Base-by-base conservation (phyloP, 2,797 vertebrate genomes). In the Ctenopoma multispine region DNA sequence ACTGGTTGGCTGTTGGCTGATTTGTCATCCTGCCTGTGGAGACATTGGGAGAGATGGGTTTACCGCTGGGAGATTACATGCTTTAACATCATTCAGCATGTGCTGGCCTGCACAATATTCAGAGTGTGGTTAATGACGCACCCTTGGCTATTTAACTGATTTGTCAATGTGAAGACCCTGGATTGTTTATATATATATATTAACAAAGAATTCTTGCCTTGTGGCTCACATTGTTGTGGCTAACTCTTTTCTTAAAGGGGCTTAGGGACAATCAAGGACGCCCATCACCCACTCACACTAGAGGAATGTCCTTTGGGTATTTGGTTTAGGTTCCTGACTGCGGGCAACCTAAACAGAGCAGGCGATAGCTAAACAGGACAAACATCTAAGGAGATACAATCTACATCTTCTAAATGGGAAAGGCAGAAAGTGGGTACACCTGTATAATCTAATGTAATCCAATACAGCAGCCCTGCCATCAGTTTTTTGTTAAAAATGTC, bases 11-110 rank as follows among this genome's bases (percentile, higher is more conserved):
- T 77, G 86, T 73, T 4, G 89, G 41, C 80, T 92, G 91, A 86
- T 94, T 94, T 21, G 90, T 94, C 94, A 95, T 95, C 88, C 92
- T 94, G 87, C 79, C 93, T 93, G 79, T 34, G 36, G 71, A 74
- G 13, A 76, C 27, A 59, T 58, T 41, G 44, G 49, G 23, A 61
- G 44, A 67, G 43, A 64, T 11, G 14, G 29, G 12, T 73, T 63
- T 61, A 49, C 7, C 6, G 21, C 13, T 38, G 29, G 48, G 1
- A 54, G 12, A 67, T 20, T 10, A 47, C 56, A 12, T n/a, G 14
- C 18, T 54, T 47, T 27, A 21, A 14, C 21, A 56, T 60, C 55
- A 21, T 40, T 43, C n/a, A 38, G 23, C 31, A 24, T 11, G 18
- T 8, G 10, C 56, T 23, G 49, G 41, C 47, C 50, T 40, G 53